Base-by-base conservation (phyloP, 1,140 invertebrate genomes). In the Sitophilus oryzae region DNA sequence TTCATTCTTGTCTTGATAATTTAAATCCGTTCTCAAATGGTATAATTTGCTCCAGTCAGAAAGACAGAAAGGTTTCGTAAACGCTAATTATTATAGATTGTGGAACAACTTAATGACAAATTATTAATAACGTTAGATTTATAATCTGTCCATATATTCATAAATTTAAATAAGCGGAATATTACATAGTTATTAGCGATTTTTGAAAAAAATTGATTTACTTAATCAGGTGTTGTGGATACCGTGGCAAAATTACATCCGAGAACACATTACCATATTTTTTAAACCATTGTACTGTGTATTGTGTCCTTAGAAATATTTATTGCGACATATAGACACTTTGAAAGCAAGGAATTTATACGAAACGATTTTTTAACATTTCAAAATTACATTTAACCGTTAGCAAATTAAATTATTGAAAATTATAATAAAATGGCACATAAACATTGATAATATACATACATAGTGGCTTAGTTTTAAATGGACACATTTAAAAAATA, bases 41-140 rank as follows among this genome's bases (percentile, higher is more conserved):
- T 37, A 30, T 30, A 48, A 48, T 48, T 48, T 35, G 30, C 46
- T 48, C 22, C 34, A 20, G 14, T 48, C 46, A 21, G 18, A 16
- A 34, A 37, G 46, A 48, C 46, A 48, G 46, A 35, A 37, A 15
- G 19, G 15, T 48, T 48, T 48, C 46, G 46, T 48, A 48, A 48
- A 48, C 19, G 19, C 21, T 42, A 42, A 42, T 42, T 42, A n/a
- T n/a, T n/a, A 42, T 21, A 10, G 40, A 42, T 42, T 42, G 40
- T 37, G 46, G 46, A 48, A 48, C 46, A 37, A 36, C 30, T 48
- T 48, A 48, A 48, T 48, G 46, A 48, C 46, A 48, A 48, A 36
- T 36, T 48, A 37, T 48, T 35, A 48, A 48, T 48, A 48, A 48
- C 46, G 34, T 35, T 35, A 35, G 22, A 35, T 46, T 30, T 30